Evolutionary conservation across 2,113 vertebrate genomes (phyloP), one percentile per base, ranked within the genome.

Genomic region (Zosterops hypoxanthus): DNA sequence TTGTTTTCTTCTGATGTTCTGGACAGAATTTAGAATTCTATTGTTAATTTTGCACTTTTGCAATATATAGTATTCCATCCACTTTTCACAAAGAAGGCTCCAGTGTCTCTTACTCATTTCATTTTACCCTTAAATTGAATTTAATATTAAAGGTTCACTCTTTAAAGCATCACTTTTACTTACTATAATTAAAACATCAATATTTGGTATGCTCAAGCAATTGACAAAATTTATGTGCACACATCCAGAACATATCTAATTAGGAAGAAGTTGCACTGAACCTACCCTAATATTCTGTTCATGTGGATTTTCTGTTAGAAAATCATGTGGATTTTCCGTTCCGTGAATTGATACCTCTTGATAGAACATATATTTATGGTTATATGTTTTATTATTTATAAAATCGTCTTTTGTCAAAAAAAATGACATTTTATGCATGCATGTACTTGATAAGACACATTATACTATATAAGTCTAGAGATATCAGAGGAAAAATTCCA

Each of bases 121-220:
- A 68, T 88, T 94, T 97, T 94, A 47, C n/a, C 12, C 9, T 95
- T 96, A 88, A 95, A 95, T 87, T 75, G 41, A 95, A 94, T 94
- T 94, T 73, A 91, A 29, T 68, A 78, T 83, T 86, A 88, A 94
- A 91, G 9, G 50, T 95, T 92, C 79, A 88, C 23, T 91, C 73
- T 85, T 72, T 66, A 34, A 94, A 90, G 49, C 63, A 94, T 95
- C 34, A 42, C 2, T 97, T 68, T 96, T 95, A 77, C 92, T 94
- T 90, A 33, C 56, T 96, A 68, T 95, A 95, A 97, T 97, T 96
- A 96, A 96, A 97, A 94, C 53, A 93, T 96, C 76, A 97, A 81
- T 94, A 95, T 90, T 69, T 96, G 86, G n/a, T 89, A 94, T 70
- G 56, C 56, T 89, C 59, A 92, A 96, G 39, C n/a, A 71, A 93